These are phyloP conservation scores for Corydoras maculifer DNA, from an alignment of 2,113 vertebrate species.

Conservation along the genomic window DNA sequence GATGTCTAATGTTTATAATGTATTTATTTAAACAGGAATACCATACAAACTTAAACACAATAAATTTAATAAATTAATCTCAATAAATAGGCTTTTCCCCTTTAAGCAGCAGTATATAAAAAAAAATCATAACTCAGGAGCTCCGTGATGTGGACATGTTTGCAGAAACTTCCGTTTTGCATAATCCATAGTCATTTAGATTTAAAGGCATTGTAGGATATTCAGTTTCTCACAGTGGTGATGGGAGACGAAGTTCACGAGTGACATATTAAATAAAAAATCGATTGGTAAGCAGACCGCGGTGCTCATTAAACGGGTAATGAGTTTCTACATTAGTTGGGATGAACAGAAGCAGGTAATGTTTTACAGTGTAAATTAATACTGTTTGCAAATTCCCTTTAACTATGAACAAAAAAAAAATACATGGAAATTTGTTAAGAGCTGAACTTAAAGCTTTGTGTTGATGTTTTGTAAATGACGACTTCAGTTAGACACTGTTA, in stretches of 20 bases:
- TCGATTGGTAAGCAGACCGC: too few species aligned
- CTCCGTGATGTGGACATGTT: neutral
- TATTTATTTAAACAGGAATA: constrained; percentile 46
- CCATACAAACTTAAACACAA: constrained; percentile 54
- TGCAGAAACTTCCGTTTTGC: constrained; percentile 2
- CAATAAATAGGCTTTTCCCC: constrained; percentile 69
- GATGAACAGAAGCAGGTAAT: too few species aligned
- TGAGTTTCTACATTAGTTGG: too few species aligned
- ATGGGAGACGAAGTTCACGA: neutral
- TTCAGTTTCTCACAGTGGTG: neutral
- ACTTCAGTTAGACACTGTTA: too few species aligned
- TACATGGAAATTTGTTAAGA: too few species aligned
- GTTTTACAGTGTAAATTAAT: too few species aligned
- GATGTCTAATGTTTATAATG: constrained; percentile 42
- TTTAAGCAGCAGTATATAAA: constrained; percentile 63
- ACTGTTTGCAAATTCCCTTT: too few species aligned
- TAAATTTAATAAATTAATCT: constrained; percentile 71
- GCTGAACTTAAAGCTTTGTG: too few species aligned
- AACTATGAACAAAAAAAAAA: too few species aligned
- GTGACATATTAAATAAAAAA: too few species aligned
- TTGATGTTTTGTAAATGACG: too few species aligned
- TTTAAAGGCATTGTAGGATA: neutral
- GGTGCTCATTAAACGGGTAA: too few species aligned
- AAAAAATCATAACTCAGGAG: constrained; percentile 34
- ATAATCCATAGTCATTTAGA: neutral